These are phyloP conservation scores for Oryzias woworae DNA, from an alignment of 2,113 vertebrate genomes.

Conservation along the genomic window DNA sequence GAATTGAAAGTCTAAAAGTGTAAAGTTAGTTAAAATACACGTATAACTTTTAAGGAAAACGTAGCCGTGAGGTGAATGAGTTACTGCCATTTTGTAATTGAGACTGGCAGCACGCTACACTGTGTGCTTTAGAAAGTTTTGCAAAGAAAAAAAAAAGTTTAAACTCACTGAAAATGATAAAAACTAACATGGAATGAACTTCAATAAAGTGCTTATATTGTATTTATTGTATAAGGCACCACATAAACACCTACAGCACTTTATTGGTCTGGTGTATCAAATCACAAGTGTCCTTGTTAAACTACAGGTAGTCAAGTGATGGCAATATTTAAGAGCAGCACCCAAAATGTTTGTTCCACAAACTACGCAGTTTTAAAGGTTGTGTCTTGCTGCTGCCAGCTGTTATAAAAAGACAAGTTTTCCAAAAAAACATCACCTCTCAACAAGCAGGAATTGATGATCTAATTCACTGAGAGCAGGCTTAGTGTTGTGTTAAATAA, in stretches of 20 bases:
- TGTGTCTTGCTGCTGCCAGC: conserved; percentile 27
- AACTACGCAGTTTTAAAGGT: conserved; percentile 18
- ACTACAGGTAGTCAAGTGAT: neutral
- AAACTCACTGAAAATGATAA: too few species aligned
- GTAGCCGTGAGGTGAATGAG: too few species aligned
- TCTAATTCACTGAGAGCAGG: conserved; percentile 14
- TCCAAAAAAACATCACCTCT: conserved; percentile 27
- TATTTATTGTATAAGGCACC: neutral
- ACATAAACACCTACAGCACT: neutral
- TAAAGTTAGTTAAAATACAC: too few species aligned
- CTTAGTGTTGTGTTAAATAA: conserved; percentile 39
- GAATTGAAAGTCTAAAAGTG: too few species aligned
- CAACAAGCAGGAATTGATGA: conserved; percentile 20
- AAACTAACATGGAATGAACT: too few species aligned
- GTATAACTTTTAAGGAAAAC: too few species aligned
- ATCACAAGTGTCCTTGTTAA: conserved; percentile 1
- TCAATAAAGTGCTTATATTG: too few species aligned
- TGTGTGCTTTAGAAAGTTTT: too few species aligned
- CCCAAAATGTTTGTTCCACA: conserved; percentile 8
- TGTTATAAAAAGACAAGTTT: conserved; percentile 15
- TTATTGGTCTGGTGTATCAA: neutral
- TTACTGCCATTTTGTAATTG: too few species aligned
- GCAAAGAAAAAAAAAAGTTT: too few species aligned
- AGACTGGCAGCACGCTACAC: too few species aligned
- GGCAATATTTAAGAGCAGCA: conserved; percentile 7